phyloP scores from a whole-genome alignment of 2,888 invertebrate genomes.

The Sesia apiformis region DNA sequence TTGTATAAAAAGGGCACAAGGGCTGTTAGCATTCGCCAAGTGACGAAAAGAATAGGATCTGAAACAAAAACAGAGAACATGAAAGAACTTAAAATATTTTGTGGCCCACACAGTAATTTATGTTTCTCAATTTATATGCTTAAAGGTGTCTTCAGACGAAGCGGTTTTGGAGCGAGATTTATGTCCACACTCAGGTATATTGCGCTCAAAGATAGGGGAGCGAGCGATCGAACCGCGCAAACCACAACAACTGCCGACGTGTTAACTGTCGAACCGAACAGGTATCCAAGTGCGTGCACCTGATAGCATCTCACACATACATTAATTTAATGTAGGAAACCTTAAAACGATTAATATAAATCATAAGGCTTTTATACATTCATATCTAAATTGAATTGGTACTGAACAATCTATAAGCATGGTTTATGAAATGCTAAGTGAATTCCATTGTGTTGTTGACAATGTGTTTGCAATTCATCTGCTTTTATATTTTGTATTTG shows the following conservation, averaged over 20 bases:
- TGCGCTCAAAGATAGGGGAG: background rate
- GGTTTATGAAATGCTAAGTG: too few relatives aligned
- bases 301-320: too few relatives aligned
- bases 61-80: conserved; percentile 34
- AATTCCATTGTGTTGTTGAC: too few relatives aligned
- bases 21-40: conserved; percentile 37
- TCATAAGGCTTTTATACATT: too few relatives aligned
- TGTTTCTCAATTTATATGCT: background rate
- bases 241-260: background rate
- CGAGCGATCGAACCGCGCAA: background rate
- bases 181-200: background rate
- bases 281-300: too few relatives aligned
- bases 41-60: conserved; percentile 33
- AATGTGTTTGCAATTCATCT: too few relatives aligned
- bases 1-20: conserved; percentile 41
- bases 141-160: background rate
- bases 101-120: background rate
- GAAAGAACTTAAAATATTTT: background rate
- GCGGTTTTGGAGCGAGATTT: background rate
- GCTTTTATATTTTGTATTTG: too few relatives aligned
- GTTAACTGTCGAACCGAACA: background rate
- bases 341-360: too few relatives aligned
- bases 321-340: too few relatives aligned
- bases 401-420: too few relatives aligned
- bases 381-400: too few relatives aligned